Percentiles rank a stretch among this genome's conserved stretches.
These are phyloP conservation scores for Chaetops frenatus DNA, from an alignment of 2,113 vertebrate genomes.

Conservation along the genomic window DNA sequence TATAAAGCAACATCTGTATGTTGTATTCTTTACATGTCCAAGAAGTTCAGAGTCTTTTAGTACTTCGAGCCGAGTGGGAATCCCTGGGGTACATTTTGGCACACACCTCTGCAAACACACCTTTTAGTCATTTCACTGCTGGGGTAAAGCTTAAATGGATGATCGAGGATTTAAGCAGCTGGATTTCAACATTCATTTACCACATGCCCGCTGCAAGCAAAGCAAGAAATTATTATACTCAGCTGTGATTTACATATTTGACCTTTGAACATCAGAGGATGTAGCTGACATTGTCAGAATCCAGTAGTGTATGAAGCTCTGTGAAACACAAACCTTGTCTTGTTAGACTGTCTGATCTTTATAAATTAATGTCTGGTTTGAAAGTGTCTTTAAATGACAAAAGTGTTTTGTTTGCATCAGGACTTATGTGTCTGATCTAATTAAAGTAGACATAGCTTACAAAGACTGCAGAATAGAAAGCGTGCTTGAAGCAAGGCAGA, in stretches of 20 bases:
- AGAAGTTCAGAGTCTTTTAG: not conserved
- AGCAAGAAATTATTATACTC: not conserved
- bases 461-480: not conserved
- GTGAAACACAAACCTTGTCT: not conserved
- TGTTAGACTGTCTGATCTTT: not conserved
- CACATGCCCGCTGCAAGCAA: not conserved
- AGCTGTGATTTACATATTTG: not conserved
- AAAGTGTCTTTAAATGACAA: not conserved
- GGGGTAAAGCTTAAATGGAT: not conserved
- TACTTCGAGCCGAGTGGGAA: not conserved
- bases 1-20: not conserved
- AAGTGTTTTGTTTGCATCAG: not conserved
- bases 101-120: conserved; percentile 1
- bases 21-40: not conserved
- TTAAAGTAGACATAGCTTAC: not conserved
- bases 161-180: not conserved
- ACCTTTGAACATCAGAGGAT: not conserved
- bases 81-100: conserved; percentile 12
- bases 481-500: not conserved
- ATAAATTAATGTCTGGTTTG: not conserved
- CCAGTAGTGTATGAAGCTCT: not conserved
- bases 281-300: not conserved
- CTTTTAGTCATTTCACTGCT: not conserved
- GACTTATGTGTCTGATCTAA: not conserved
- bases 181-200: not conserved